Evolutionary conservation across 2,113 vertebrate genomes (phyloP).

Genomic region (Ailuropoda melanoleuca): DNA sequence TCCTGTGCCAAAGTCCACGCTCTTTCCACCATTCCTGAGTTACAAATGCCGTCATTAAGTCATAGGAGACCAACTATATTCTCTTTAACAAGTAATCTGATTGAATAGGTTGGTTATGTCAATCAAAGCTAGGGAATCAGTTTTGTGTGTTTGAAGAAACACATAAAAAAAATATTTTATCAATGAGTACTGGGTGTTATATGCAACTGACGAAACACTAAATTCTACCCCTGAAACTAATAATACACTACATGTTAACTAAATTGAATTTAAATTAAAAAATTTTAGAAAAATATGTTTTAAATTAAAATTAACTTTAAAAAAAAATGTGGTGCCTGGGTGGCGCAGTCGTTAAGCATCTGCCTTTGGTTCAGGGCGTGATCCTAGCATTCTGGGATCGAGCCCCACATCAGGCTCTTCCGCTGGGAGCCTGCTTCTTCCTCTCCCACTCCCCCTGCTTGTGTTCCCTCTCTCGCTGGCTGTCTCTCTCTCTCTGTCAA

Average conservation of each 20-base stretch:
- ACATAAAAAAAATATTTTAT: background rate
- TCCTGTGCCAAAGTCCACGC: background rate
- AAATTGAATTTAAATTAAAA: background rate
- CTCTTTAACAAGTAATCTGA: background rate
- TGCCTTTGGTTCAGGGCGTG: too few species aligned
- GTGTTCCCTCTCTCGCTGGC: too few species aligned
- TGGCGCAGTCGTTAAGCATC: too few species aligned
- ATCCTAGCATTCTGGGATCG: too few species aligned
- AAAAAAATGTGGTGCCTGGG: too few species aligned
- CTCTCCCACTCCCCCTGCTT: too few species aligned
- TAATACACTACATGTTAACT: background rate
- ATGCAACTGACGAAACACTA: background rate
- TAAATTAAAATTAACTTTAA: background rate
- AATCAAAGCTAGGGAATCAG: background rate
- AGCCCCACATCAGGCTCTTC: too few species aligned
- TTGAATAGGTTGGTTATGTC: background rate
- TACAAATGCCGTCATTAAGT: background rate
- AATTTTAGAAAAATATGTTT: background rate
- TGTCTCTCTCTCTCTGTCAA: too few species aligned
- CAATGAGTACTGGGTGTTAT: background rate
- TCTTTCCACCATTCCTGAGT: background rate
- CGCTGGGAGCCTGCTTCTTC: too few species aligned
- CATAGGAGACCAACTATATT: background rate
- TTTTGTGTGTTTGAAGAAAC: background rate
- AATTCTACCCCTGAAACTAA: background rate